A percentile compares a stretch with the other conserved stretches of the same genome.
These are phyloP conservation scores for Ceratoteleas bidentatus DNA, from an alignment of 1,140 invertebrate species.

Conservation along the genomic window DNA sequence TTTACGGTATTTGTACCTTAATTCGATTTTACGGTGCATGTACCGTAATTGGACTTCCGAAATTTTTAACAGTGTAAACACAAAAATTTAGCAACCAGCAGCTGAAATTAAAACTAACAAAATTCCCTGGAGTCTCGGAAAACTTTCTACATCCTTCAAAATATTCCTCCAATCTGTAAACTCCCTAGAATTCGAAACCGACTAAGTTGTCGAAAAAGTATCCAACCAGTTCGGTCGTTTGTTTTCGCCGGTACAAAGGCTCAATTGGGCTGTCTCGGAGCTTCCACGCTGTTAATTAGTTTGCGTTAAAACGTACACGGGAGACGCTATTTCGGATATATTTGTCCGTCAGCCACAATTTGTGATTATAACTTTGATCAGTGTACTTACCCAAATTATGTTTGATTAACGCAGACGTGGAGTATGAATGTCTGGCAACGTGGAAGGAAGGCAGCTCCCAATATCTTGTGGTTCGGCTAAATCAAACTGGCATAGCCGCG, in stretches of 20 bases:
- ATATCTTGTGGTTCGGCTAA: conserved; percentile 88
- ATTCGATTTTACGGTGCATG: too few relatives aligned
- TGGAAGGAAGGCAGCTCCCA: conserved; percentile 93
- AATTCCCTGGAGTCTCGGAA: too few relatives aligned
- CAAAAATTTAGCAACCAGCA: too few relatives aligned
- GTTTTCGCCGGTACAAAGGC: conserved; percentile 32
- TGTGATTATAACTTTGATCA: conserved; percentile 68
- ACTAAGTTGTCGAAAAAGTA: neutral
- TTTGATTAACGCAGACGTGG: conserved; percentile 85
- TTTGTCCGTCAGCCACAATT: conserved; percentile 64
- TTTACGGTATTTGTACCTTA: too few relatives aligned
- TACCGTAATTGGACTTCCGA: too few relatives aligned
- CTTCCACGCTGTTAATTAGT: conserved; percentile 51
- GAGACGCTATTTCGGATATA: conserved; percentile 52
- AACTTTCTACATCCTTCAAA: too few relatives aligned
- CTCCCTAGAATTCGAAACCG: too few relatives aligned
- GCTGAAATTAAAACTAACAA: too few relatives aligned
- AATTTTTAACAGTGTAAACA: too few relatives aligned
- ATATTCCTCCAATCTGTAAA: too few relatives aligned
- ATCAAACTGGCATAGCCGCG: conserved; percentile 80
- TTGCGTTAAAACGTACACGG: conserved; percentile 53
- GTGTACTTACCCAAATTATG: conserved; percentile 66
- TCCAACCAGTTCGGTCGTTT: neutral
- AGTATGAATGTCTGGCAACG: conserved; percentile 89
- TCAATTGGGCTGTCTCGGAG: conserved; percentile 23